Evolutionary conservation across 2,888 invertebrate genomes (phyloP).

Genomic region (Ernsta delagoae): DNA sequence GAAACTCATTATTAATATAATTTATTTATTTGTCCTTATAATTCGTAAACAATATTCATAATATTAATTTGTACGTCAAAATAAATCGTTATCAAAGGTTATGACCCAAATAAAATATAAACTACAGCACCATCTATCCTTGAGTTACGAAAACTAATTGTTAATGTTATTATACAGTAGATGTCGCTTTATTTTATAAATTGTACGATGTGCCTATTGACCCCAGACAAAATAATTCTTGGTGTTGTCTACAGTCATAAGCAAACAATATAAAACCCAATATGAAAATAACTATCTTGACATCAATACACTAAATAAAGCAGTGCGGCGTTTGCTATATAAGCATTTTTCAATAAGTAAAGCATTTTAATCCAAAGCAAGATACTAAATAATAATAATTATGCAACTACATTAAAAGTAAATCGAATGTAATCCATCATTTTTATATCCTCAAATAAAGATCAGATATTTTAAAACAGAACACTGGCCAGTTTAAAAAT

Average conservation of each 20-base stretch:
- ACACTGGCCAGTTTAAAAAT: background rate
- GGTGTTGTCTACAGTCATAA: too few species aligned
- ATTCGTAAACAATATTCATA: background rate
- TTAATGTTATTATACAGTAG: background rate
- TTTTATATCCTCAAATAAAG: background rate
- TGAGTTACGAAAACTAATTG: slow-evolving; percentile 1
- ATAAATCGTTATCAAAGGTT: background rate
- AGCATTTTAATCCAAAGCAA: background rate
- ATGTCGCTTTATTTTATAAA: slow-evolving; percentile 3
- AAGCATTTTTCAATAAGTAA: background rate
- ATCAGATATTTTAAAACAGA: background rate
- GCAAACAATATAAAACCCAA: too few species aligned
- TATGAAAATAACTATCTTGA: background rate
- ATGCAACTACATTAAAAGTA: too few species aligned
- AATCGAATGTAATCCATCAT: too few species aligned
- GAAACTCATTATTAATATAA: slow-evolving; percentile 21
- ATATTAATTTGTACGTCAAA: slow-evolving; percentile 17
- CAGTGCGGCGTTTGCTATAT: background rate
- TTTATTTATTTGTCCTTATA: slow-evolving; percentile 19
- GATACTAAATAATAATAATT: background rate
- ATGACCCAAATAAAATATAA: slow-evolving; percentile 6
- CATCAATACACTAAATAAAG: background rate
- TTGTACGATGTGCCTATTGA: background rate
- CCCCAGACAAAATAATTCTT: background rate
- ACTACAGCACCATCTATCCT: slow-evolving; percentile 21